Base-by-base conservation (phyloP, 2,113 vertebrate genomes). In the Cnemophilus loriae region DNA sequence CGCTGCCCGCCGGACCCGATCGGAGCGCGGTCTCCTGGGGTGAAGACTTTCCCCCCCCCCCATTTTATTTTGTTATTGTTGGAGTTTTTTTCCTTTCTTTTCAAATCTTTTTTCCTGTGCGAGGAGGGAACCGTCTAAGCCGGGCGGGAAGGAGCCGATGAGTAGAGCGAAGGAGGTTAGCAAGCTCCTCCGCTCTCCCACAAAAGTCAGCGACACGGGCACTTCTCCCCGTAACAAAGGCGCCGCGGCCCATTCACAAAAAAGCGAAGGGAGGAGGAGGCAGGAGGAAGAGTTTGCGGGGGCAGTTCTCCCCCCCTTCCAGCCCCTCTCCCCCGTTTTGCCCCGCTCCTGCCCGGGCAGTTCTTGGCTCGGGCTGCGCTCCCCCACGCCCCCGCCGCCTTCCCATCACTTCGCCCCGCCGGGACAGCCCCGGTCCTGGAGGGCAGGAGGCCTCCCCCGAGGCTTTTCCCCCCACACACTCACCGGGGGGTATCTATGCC, bases 171-270 rank as follows among this genome's bases (percentile, higher is more conserved):
- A 84, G 64, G 87, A 97, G 97, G 96, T 97, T 98, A 96, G 95
- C 95, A 83, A 92, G 98, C 96, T 96, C 91, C 96, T 96, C 97
- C 96, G 97, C 92, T 94, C 97, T 95, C 97, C 98, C 97, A 97
- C 98, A 96, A 97, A 98, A 98, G 98, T 98, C 98, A 97, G 97
- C 96, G 95, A 97, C 97, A 97, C 97, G 95, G 98, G 97, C 97
- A 95, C 97, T 97, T 97, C 97, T 97, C 95, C 89, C 53, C 78
- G 69, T 97, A 97, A 98, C 98, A 98, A 98, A 98, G 98, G 97
- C 96, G 87, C 97, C 96, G 95, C 97, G 89, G 96, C 95, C 97
- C 97, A 97, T 98, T 98, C 98, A 98, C 97, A 97, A 98, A 98
- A 97, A 94, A 59, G 83, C 76, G 24, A 75, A 95, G 65, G 76